phyloP scores from a whole-genome alignment of 2,888 invertebrate genomes.

The Eledone cirrhosa region DNA sequence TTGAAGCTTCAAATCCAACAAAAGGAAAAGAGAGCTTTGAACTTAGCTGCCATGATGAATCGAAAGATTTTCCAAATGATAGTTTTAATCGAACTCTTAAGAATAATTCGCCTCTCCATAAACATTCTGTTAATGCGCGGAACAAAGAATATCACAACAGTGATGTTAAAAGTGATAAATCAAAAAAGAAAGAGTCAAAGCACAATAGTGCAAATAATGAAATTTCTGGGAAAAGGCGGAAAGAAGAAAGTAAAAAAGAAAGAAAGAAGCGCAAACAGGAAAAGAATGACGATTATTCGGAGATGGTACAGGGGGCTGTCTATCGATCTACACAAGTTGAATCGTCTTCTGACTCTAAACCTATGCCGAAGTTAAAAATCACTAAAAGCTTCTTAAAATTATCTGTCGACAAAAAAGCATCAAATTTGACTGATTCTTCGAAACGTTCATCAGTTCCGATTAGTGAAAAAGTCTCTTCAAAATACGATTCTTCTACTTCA shows the following conservation, averaged over 20 bases:
- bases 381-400: conserved; percentile 45
- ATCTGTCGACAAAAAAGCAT: conserved; percentile 36
- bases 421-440: neutral
- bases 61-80: neutral
- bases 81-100: conserved; percentile 3
- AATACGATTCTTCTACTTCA: neutral
- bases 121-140: conserved; percentile 9
- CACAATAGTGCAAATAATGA: conserved; percentile 38
- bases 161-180: conserved; percentile 50
- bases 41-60: neutral
- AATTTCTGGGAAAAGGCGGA: conserved; percentile 50
- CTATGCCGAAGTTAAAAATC: conserved; percentile 57
- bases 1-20: neutral
- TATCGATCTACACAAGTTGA: conserved; percentile 54
- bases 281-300: conserved; percentile 42
- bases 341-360: conserved; percentile 43
- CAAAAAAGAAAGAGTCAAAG: conserved; percentile 53
- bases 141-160: conserved; percentile 7
- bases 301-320: conserved; percentile 45
- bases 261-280: conserved; percentile 48
- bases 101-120: conserved; percentile 20
- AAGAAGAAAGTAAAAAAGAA: conserved; percentile 52
- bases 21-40: neutral
- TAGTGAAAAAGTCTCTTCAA: neutral
- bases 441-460: neutral